Conservation (phyloP, 2,888 invertebrate species). For the Thysanoteuthis rhombus region DNA sequence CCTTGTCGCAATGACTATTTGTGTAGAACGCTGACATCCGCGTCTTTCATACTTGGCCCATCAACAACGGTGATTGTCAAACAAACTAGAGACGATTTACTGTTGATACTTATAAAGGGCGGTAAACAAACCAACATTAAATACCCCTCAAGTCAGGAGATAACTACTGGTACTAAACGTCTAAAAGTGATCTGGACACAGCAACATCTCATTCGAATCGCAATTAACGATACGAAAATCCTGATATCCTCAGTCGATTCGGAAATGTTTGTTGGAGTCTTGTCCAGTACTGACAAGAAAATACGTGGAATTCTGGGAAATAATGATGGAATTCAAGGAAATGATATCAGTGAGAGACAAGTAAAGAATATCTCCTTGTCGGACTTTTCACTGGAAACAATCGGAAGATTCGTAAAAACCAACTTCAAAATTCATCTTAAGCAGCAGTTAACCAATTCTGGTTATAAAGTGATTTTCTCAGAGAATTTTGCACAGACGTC, state of each 20-base stretch:
- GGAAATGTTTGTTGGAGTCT: conserved; percentile 36
- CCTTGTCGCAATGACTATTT: conserved; percentile 43
- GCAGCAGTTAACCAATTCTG: conserved; percentile 42
- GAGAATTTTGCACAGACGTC: no score
- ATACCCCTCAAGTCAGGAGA: conserved; percentile 34
- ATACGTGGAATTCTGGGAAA: conserved; percentile 47
- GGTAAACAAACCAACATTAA: neutral
- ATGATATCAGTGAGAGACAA: conserved; percentile 41
- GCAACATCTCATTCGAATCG: conserved; percentile 39
- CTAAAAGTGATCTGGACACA: conserved; percentile 41
- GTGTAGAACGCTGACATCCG: conserved; percentile 43
- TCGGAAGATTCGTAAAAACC: conserved; percentile 33
- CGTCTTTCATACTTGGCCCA: conserved; percentile 38
- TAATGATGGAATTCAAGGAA: conserved; percentile 44
- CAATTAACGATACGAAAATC: conserved; percentile 36
- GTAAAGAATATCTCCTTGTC: conserved; percentile 37
- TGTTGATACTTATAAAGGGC: neutral
- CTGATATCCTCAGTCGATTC: conserved; percentile 39
- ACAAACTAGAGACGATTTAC: neutral
- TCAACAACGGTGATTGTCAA: conserved; percentile 35
- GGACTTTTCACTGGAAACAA: conserved; percentile 38
- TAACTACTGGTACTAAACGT: conserved; percentile 32
- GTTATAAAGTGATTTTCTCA: conserved; percentile 40
- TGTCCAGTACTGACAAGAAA: neutral
- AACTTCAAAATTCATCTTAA: conserved; percentile 35